A percentile compares a stretch with the other conserved stretches of the same genome.
Evolutionary conservation across 2,888 invertebrate species (phyloP).

Genomic region (Pristionchus mayeri): DNA sequence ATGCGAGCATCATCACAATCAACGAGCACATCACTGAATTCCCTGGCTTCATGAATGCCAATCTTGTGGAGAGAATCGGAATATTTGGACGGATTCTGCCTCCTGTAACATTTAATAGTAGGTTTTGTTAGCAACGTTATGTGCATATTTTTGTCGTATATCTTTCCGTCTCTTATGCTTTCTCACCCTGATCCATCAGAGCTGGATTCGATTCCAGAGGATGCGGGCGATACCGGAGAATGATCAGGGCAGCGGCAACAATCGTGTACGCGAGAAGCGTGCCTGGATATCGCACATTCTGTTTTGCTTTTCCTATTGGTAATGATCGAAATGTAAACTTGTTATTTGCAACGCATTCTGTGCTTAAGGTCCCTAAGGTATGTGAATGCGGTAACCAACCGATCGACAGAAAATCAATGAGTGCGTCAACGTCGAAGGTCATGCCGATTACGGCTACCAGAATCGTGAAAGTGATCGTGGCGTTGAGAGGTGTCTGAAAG

Average conservation of each 20-base stretch:
- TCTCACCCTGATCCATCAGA: slow-evolving; percentile 28
- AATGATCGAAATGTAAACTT: too few species aligned
- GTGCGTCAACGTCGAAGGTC: slow-evolving; percentile 60
- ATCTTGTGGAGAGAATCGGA: not conserved
- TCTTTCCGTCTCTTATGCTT: too few species aligned
- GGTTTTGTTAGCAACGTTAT: not conserved
- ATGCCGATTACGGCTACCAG: slow-evolving; percentile 57
- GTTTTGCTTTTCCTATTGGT: too few species aligned
- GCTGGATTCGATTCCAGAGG: not conserved
- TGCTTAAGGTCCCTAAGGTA: too few species aligned
- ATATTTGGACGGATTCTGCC: slow-evolving; percentile 48
- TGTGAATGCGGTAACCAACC: slow-evolving; percentile 51
- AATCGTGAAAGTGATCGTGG: slow-evolving; percentile 58
- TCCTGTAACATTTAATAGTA: not conserved
- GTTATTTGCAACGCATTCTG: too few species aligned
- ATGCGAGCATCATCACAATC: too few species aligned
- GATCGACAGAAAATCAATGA: too few species aligned
- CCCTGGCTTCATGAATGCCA: slow-evolving; percentile 35
- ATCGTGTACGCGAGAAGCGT: slow-evolving; percentile 75
- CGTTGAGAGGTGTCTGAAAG: slow-evolving; percentile 60
- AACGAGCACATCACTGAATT: slow-evolving; percentile 42
- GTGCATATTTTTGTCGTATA: too few species aligned
- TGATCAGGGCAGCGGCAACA: slow-evolving; percentile 74
- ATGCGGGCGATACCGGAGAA: slow-evolving; percentile 58
- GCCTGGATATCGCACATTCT: slow-evolving; percentile 57